Evolutionary conservation across 2,888 invertebrate species (phyloP).

Genomic region (Drosophila quinaria): DNA sequence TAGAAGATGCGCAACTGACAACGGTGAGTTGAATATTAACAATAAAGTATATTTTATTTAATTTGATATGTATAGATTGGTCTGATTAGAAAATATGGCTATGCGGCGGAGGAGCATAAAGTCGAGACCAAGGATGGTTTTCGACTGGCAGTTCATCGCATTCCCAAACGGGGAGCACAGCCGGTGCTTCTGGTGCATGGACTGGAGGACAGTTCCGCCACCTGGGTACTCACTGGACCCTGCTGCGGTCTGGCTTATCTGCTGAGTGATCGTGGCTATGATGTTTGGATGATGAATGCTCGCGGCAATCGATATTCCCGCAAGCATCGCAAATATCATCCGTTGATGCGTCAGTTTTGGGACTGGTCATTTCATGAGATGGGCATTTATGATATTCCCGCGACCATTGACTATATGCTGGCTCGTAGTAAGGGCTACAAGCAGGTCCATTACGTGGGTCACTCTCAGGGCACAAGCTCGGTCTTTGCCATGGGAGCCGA

Average conservation of each 20-base stretch:
- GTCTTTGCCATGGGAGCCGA: constrained; percentile 85
- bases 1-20: constrained; percentile 47
- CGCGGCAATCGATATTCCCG: constrained; percentile 88
- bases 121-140: constrained; percentile 91
- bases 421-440: constrained; percentile 84
- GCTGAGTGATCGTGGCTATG: constrained; percentile 86
- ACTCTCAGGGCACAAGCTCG: constrained; percentile 88
- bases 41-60: not conserved
- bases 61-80: constrained; percentile 54
- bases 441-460: constrained; percentile 88
- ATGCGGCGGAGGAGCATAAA: constrained; percentile 88
- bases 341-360: constrained; percentile 87
- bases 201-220: constrained; percentile 89
- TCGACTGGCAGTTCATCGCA: constrained; percentile 90
- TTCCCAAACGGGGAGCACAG: constrained; percentile 86
- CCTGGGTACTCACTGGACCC: constrained; percentile 90
- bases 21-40: constrained; percentile 34
- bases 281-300: constrained; percentile 89
- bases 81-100: constrained; percentile 87
- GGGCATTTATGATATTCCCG: constrained; percentile 89
- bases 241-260: constrained; percentile 87
- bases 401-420: constrained; percentile 88
- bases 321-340: constrained; percentile 85
- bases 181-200: constrained; percentile 90
- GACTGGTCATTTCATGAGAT: constrained; percentile 90